Evolutionary conservation across 2,113 vertebrate species (phyloP), one percentile per base, ranked within the genome.

Genomic region (Puffinus mauretanicus): DNA sequence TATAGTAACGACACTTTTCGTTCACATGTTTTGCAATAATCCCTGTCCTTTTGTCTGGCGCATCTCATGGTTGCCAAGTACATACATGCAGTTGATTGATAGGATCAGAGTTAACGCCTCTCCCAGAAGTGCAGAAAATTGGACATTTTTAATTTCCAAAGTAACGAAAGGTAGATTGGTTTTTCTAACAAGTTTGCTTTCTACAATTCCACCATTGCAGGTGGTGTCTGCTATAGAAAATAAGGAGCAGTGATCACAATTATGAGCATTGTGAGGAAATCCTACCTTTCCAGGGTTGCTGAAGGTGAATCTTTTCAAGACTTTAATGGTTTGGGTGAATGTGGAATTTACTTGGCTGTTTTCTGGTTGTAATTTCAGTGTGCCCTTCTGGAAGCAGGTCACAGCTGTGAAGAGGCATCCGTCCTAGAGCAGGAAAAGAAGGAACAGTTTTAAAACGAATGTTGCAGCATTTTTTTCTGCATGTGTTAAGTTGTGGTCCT

Each of bases 351-450:
- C 79, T 54, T 92, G 91, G 54, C 65, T 32, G 8, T 66, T 87
- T 20, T 36, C 36, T 70, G 97, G 67, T 82, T 97, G 96, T 40
- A 98, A 83, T 65, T 95, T 81, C 81, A 60, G 64, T 40, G 22
- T 52, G 29, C 93, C 94, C 0, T 72, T 92, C 92, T 98, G 94
- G 86, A 98, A 98, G 88, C 98, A 98, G 24, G 69, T 67, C 70
- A 98, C 92, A 44, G 97, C 97, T 34, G 95, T 86, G 47, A 20
- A 47, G 20, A 97, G 87, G 69, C 98, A 98, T 70, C 75, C 86
- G 1, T 55, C 89, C 98, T 98, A 97, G 55, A 93, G 72, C 42
- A 94, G 47, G 79, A 96, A 84, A 42, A 85, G 78, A 71, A 90
- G 49, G 38, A 96, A 32, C 10, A 52, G 18, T 40, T 94, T 69